Evolutionary conservation across 1,140 invertebrate genomes (phyloP).

Genomic region (Apis cerana): DNA sequence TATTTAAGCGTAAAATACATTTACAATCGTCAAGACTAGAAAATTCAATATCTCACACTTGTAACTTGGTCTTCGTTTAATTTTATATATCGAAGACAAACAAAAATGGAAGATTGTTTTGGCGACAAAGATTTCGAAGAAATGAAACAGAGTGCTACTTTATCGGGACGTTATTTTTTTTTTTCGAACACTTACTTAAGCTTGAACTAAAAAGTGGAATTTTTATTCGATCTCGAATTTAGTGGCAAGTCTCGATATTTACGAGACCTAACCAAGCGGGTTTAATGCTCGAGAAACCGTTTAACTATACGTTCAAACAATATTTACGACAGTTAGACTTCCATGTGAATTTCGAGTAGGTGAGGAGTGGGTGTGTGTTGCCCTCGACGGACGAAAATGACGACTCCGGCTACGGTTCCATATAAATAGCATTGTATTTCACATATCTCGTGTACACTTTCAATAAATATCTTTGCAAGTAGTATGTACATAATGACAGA

Average conservation of each 20-base stretch:
- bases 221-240: background rate
- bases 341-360: constrained; percentile 15
- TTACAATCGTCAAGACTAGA: background rate
- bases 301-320: constrained; percentile 60
- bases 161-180: background rate
- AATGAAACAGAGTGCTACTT: background rate
- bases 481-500: constrained; percentile 67
- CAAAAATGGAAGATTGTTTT: background rate
- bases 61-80: background rate
- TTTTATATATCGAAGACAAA: background rate
- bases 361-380: constrained; percentile 34
- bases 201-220: background rate
- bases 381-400: constrained; percentile 37
- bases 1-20: no score
- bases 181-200: background rate
- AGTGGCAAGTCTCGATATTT: constrained; percentile 65
- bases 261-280: constrained; percentile 58
- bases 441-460: constrained; percentile 70
- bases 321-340: constrained; percentile 51
- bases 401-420: constrained; percentile 48
- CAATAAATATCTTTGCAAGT: constrained; percentile 73
- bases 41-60: background rate
- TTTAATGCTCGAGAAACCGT: constrained; percentile 47
- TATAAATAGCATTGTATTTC: constrained; percentile 70
- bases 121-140: background rate